Base-by-base conservation (phyloP, 2,113 vertebrate genomes). In the Poeciliopsis occidentalis region DNA sequence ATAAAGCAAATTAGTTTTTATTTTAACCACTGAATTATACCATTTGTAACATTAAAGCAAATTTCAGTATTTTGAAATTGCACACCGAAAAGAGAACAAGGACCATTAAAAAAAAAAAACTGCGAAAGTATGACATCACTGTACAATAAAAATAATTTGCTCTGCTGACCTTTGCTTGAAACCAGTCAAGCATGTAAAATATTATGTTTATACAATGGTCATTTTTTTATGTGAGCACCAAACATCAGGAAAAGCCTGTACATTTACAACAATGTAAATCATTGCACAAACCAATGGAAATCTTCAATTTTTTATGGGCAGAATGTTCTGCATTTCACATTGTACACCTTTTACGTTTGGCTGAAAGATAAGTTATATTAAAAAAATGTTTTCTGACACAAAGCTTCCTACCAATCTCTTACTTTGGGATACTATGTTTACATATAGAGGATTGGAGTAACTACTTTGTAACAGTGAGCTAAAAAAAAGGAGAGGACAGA, bases 141-240 rank as follows among this genome's bases (percentile, higher is more conserved):
- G 73, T 88, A 92, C 88, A 91, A 90, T 90, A 89, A 87, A 90
- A 89, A 88, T 83, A 76, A 72, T 91, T 86, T 82, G 77, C 65
- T 86, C 85, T 80, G 83, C 80, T 84, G 85, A 84, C 67, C 31
- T 76, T 10, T 73, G 85, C 94, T 95, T 95, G 95, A 95, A 85
- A 94, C 95, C 95, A 94, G 95, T 95, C 95, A 94, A 95, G 93
- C 92, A 82, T 90, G 87, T 89, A 90, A 92, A 92, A 92, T 74
- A 85, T 78, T 85, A 19, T 19, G 51, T 85, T 83, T 86, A 85
- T 74, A 91, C 86, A 88, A 78, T 85, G 79, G 69, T 89, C 76
- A 79, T 72, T 44, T 81, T 81, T 81, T 88, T 34, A 68, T 80
- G 57, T 47, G 68, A 89, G 86, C 85, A 86, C 81, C 85, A 79